phyloP scores from a whole-genome alignment of 1,140 invertebrate genomes.

The Bombyx mandarina region DNA sequence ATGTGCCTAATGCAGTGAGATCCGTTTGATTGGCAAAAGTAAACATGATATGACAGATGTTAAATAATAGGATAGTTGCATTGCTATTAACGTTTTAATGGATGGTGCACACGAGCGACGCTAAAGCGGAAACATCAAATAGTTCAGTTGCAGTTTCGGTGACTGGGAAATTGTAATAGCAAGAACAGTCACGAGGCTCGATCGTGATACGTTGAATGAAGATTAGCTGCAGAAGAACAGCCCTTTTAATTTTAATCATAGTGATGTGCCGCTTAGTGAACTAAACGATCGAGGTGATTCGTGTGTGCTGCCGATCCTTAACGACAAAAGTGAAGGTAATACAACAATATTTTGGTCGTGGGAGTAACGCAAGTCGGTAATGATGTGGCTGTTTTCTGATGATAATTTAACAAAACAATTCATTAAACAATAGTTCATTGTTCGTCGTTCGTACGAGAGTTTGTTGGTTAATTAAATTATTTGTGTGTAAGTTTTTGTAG shows the following conservation, averaged over 20 bases:
- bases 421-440: constrained; percentile 57
- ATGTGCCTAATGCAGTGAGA: constrained; percentile 34
- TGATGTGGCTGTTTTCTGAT: constrained; percentile 36
- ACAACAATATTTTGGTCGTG: constrained; percentile 25
- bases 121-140: constrained; percentile 42
- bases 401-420: constrained; percentile 43
- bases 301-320: neutral
- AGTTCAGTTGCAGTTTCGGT: constrained; percentile 12
- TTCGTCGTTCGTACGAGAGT: constrained; percentile 37
- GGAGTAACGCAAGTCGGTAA: constrained; percentile 40
- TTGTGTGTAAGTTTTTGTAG: constrained; percentile 19
- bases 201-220: too few species aligned
- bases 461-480: constrained; percentile 24
- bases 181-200: too few species aligned
- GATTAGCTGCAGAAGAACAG: too few species aligned
- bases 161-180: too few species aligned
- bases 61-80: constrained; percentile 20
- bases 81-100: constrained; percentile 42
- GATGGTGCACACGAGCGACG: constrained; percentile 22
- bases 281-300: too few species aligned
- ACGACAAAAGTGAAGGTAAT: constrained; percentile 14
- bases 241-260: too few species aligned
- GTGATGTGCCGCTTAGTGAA: too few species aligned
- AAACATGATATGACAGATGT: constrained; percentile 40
- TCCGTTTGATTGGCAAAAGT: constrained; percentile 46